These are phyloP conservation scores for Apaloderma vittatum DNA, from an alignment of 2,113 vertebrate species.

Conservation along the genomic window DNA sequence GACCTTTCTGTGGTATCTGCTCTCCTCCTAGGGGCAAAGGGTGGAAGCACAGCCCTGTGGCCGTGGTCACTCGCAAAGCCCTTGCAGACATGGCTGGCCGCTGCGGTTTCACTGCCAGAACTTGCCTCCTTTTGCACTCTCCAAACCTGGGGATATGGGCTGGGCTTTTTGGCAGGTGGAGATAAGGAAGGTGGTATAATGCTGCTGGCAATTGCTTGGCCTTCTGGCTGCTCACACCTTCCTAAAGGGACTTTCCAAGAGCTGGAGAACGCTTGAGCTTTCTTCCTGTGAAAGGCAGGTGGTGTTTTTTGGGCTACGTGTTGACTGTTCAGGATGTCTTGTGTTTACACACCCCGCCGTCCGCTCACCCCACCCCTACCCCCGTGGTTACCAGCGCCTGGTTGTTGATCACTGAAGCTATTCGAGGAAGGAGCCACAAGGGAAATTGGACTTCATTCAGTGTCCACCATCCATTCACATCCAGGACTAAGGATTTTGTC, in stretches of 20 bases:
- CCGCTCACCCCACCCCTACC: not conserved
- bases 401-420: not conserved
- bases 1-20: slow-evolving; percentile 63
- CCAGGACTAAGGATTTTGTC: not conserved
- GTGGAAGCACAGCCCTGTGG: slow-evolving; percentile 62
- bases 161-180: not conserved
- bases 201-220: not conserved
- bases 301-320: not conserved
- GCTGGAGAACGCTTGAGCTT: slow-evolving; percentile 15
- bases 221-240: slow-evolving; percentile 36
- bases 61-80: not conserved
- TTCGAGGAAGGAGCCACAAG: not conserved
- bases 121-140: not conserved
- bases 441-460: not conserved
- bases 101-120: not conserved
- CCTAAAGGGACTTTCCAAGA: slow-evolving; percentile 36
- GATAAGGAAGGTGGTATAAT: not conserved
- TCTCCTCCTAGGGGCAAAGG: slow-evolving; percentile 80
- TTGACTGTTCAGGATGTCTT: not conserved
- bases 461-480: not conserved
- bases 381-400: not conserved
- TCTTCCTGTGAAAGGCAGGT: slow-evolving; percentile 24
- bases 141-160: not conserved
- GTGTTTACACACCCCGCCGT: not conserved
- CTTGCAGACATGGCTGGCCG: not conserved